phyloP scores from a whole-genome alignment of 2,888 invertebrate genomes.

The Tyria jacobaeae region DNA sequence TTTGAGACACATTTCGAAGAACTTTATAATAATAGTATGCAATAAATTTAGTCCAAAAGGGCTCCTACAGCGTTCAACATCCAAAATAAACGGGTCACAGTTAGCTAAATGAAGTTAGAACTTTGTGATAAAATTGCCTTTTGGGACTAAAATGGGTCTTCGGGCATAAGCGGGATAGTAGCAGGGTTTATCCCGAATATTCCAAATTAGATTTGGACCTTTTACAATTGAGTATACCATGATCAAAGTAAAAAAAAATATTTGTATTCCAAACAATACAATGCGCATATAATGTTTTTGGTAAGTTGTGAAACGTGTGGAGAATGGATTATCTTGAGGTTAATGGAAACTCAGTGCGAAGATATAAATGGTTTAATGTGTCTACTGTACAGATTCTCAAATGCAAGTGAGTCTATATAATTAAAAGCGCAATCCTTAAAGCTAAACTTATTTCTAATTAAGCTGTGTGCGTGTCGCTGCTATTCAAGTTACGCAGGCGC shows the following conservation, averaged over 20 bases:
- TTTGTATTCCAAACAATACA: constrained; percentile 8
- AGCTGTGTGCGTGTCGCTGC: too few relatives aligned
- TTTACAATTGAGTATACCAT: constrained; percentile 16
- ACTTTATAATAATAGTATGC: constrained; percentile 26
- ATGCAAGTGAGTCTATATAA: too few relatives aligned
- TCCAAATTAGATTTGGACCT: constrained; percentile 22
- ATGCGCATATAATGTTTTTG: background rate
- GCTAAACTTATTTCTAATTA: too few relatives aligned
- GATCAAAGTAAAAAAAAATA: constrained; percentile 17
- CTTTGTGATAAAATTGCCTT: constrained; percentile 24
- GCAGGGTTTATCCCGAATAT: constrained; percentile 19
- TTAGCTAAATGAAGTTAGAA: constrained; percentile 31
- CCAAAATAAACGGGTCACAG: constrained; percentile 28
- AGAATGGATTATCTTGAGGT: too few relatives aligned
- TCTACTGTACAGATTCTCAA: too few relatives aligned
- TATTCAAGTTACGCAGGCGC: too few relatives aligned
- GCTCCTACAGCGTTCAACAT: constrained; percentile 22
- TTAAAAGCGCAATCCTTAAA: too few relatives aligned
- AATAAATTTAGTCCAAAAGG: constrained; percentile 28
- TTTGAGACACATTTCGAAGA: background rate
- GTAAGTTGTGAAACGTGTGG: background rate
- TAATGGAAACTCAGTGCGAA: too few relatives aligned
- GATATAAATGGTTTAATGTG: too few relatives aligned
- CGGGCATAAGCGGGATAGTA: constrained; percentile 15
- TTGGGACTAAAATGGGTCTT: constrained; percentile 18